Percentiles rank a stretch among this genome's conserved stretches.
These are phyloP conservation scores for Leucophenga montana DNA, from an alignment of 2,888 invertebrate genomes.

Conservation along the genomic window DNA sequence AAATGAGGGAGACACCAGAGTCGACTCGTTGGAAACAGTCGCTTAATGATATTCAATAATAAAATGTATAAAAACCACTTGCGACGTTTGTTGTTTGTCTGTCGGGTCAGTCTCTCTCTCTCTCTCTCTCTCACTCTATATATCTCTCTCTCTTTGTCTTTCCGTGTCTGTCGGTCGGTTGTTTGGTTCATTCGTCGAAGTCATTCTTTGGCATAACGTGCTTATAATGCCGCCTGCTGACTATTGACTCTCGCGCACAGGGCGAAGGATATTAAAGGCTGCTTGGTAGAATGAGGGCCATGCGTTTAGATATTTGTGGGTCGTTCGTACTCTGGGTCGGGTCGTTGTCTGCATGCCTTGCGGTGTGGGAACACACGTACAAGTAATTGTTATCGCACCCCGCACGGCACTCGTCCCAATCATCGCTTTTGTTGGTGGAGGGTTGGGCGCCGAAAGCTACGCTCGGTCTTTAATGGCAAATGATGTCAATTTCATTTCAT, in stretches of 20 bases:
- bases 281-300: background rate
- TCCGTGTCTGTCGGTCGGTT: background rate
- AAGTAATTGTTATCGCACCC: conserved; percentile 50
- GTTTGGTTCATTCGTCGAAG: background rate
- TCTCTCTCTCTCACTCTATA: background rate
- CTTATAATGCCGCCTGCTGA: conserved; percentile 67
- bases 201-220: conserved; percentile 57
- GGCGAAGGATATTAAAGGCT: conserved; percentile 22
- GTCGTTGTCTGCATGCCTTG: conserved; percentile 18
- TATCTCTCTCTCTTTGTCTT: too few relatives aligned
- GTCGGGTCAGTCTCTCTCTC: conserved; percentile 42
- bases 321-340: background rate
- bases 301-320: conserved; percentile 5
- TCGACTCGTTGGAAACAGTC: background rate
- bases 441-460: background rate
- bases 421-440: background rate
- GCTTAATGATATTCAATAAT: conserved; percentile 64
- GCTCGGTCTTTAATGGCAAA: conserved; percentile 56
- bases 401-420: conserved; percentile 37
- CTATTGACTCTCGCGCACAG: conserved; percentile 52
- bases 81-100: conserved; percentile 48
- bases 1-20: background rate
- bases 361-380: conserved; percentile 27
- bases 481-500: conserved; percentile 22
- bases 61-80: conserved; percentile 62